Conservation (phyloP, 2,888 invertebrate species). For the Agyllia agylla region DNA sequence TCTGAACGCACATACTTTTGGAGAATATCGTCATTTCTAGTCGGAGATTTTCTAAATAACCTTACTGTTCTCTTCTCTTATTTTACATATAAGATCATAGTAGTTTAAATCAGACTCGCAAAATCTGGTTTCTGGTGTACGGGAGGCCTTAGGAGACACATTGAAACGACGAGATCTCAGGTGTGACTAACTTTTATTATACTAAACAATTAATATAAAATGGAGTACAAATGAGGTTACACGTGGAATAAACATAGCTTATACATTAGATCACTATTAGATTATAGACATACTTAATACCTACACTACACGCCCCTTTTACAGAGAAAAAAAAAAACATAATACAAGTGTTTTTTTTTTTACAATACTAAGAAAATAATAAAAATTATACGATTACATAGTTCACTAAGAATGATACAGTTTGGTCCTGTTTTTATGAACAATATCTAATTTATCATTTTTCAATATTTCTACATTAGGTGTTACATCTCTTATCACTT, state of each 20-base stretch:
- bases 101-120: no score
- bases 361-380: background rate
- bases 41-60: no score
- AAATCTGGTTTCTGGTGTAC: no score
- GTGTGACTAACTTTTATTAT: background rate
- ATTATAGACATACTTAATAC: no score
- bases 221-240: no score
- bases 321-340: background rate
- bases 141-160: background rate
- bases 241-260: no score
- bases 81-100: no score
- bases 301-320: no score
- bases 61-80: no score
- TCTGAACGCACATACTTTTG: no score
- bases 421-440: background rate
- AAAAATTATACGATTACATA: background rate
- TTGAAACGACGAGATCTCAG: background rate
- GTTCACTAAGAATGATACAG: background rate
- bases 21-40: no score
- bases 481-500: background rate
- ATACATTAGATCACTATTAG: no score
- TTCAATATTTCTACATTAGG: background rate
- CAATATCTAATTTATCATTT: background rate
- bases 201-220: background rate
- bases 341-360: background rate